phyloP scores from a whole-genome alignment of 2,888 invertebrate genomes.

The Gnatocerus cornutus region DNA sequence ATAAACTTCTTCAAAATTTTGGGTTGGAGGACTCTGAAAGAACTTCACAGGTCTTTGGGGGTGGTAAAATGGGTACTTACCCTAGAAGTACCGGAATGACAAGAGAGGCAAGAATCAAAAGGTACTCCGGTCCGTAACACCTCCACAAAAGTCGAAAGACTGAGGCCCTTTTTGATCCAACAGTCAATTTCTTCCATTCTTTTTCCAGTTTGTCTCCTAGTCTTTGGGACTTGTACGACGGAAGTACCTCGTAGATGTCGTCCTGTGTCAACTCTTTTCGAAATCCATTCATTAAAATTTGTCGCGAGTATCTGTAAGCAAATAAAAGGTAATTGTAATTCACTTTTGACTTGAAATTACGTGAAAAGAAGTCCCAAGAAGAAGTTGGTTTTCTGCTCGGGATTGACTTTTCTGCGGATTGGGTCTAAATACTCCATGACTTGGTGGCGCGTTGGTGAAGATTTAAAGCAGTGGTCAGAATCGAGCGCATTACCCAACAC shows the following conservation, averaged over 20 bases:
- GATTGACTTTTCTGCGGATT: not conserved
- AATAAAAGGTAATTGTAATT: too few relatives aligned
- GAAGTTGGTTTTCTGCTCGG: not conserved
- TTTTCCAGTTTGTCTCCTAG: conserved; percentile 5
- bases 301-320: not conserved
- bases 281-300: not conserved
- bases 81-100: not conserved
- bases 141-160: not conserved
- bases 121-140: not conserved
- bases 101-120: not conserved
- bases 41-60: not conserved
- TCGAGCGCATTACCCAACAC: too few relatives aligned
- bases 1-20: not conserved
- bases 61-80: not conserved
- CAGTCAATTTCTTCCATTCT: not conserved
- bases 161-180: not conserved
- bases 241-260: conserved; percentile 10
- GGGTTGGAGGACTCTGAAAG: not conserved
- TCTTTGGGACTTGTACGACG: not conserved
- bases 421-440: not conserved
- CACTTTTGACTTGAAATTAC: too few relatives aligned
- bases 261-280: not conserved
- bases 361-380: not conserved
- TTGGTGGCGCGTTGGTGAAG: too few relatives aligned
- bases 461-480: too few relatives aligned